phyloP scores from a whole-genome alignment of 2,113 vertebrate genomes.

The Drymodes brunneopygia region DNA sequence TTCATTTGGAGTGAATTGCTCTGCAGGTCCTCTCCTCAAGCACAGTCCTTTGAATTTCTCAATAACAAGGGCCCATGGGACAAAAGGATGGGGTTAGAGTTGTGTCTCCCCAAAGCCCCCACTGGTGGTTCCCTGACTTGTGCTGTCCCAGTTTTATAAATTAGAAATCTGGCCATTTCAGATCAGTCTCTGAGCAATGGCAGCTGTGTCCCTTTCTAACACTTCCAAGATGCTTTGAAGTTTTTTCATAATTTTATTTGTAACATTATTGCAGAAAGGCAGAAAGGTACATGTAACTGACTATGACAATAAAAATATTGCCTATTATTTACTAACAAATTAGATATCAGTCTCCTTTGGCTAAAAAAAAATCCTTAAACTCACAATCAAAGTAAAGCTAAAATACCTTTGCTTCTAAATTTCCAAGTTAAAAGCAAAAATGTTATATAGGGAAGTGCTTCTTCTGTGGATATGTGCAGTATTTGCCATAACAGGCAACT shows the following conservation, averaged over 20 bases:
- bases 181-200: not conserved
- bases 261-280: slow-evolving; percentile 5
- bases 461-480: not conserved
- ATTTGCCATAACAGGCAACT: not conserved
- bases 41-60: not conserved
- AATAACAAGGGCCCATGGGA: not conserved
- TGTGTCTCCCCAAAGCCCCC: not conserved
- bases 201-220: slow-evolving; percentile 5
- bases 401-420: slow-evolving; percentile 22
- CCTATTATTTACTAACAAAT: slow-evolving; percentile 30
- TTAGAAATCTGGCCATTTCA: slow-evolving; percentile 23
- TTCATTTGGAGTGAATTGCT: not conserved
- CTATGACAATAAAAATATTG: slow-evolving; percentile 24
- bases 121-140: not conserved
- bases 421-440: slow-evolving; percentile 41
- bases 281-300: slow-evolving; percentile 13
- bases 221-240: slow-evolving; percentile 51
- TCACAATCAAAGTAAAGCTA: slow-evolving; percentile 28
- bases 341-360: slow-evolving; percentile 12
- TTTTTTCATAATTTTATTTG: slow-evolving; percentile 4
- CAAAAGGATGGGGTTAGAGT: not conserved
- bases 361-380: not conserved
- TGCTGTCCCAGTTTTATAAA: slow-evolving; percentile 42
- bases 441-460: not conserved
- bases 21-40: not conserved